Evolutionary conservation across 2,888 invertebrate genomes (phyloP).

Genomic region (Troides oblongomaculatus): DNA sequence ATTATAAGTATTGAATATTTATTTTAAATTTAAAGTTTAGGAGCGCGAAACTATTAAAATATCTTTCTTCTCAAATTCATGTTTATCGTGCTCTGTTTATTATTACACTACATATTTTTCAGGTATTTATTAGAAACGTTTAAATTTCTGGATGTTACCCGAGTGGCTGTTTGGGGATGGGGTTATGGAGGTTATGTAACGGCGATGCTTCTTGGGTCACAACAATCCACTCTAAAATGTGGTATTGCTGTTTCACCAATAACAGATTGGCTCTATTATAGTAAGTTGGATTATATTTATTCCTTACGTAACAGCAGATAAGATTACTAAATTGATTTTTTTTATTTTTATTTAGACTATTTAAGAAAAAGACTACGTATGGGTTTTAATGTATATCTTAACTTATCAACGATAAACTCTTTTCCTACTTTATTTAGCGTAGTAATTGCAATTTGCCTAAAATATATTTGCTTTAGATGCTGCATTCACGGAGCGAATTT

Average conservation of each 20-base stretch:
- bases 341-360: no score
- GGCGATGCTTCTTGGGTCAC: conserved; percentile 92
- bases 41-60: no score
- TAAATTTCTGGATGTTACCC: conserved; percentile 91
- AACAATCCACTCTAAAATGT: conserved; percentile 93
- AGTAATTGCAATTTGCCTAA: neutral
- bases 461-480: conserved; percentile 84
- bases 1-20: neutral
- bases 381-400: no score
- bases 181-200: conserved; percentile 97
- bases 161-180: conserved; percentile 98
- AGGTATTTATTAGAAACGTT: conserved; percentile 89
- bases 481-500: conserved; percentile 96
- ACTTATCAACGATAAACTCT: no score
- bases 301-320: no score
- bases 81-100: neutral
- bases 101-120: conserved; percentile 29
- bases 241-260: conserved; percentile 97
- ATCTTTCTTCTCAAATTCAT: neutral
- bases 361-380: no score
- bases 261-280: conserved; percentile 97
- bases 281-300: conserved; percentile 77
- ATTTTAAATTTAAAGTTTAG: no score
- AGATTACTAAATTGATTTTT: no score
- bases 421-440: neutral